A percentile compares a stretch with the other conserved stretches of the same genome.
These are phyloP conservation scores for Maniola hyperantus DNA, from an alignment of 2,888 invertebrate species.

Conservation along the genomic window DNA sequence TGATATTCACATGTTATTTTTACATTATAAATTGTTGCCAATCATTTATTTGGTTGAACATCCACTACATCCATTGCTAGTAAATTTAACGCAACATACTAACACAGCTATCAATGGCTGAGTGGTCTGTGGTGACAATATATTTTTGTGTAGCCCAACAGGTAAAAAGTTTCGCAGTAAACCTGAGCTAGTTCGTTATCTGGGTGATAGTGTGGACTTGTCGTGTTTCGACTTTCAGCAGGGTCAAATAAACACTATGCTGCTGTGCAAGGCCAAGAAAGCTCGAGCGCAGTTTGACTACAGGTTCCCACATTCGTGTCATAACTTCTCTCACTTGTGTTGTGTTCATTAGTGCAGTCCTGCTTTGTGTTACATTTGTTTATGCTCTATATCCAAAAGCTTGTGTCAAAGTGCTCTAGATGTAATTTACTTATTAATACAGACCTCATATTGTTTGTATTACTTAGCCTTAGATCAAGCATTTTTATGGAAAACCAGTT, in stretches of 20 bases:
- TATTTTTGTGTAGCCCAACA: slow-evolving; percentile 86
- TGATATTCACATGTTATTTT: not conserved
- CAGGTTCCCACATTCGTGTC: slow-evolving; percentile 80
- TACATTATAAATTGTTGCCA: slow-evolving; percentile 14
- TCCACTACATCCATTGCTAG: slow-evolving; percentile 35
- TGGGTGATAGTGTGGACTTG: slow-evolving; percentile 90
- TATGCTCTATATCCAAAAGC: slow-evolving; percentile 45
- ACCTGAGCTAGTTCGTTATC: slow-evolving; percentile 89
- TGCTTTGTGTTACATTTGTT: slow-evolving; percentile 69
- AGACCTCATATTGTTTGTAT: slow-evolving; percentile 23
- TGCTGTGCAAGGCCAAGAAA: slow-evolving; percentile 87
- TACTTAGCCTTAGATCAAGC: not conserved
- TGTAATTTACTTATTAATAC: slow-evolving; percentile 21
- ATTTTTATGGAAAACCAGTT: slow-evolving; percentile 7
- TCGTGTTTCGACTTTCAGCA: slow-evolving; percentile 92
- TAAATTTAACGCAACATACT: slow-evolving; percentile 47
- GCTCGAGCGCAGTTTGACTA: slow-evolving; percentile 87
- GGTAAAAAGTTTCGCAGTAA: slow-evolving; percentile 92
- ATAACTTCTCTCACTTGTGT: slow-evolving; percentile 74
- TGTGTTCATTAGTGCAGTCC: slow-evolving; percentile 78
- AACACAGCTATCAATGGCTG: slow-evolving; percentile 51
- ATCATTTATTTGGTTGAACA: slow-evolving; percentile 34
- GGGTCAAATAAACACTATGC: slow-evolving; percentile 88
- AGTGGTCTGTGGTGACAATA: slow-evolving; percentile 57
- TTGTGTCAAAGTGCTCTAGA: slow-evolving; percentile 45